phyloP scores from a whole-genome alignment of 2,113 vertebrate genomes.

The Origma solitaria region DNA sequence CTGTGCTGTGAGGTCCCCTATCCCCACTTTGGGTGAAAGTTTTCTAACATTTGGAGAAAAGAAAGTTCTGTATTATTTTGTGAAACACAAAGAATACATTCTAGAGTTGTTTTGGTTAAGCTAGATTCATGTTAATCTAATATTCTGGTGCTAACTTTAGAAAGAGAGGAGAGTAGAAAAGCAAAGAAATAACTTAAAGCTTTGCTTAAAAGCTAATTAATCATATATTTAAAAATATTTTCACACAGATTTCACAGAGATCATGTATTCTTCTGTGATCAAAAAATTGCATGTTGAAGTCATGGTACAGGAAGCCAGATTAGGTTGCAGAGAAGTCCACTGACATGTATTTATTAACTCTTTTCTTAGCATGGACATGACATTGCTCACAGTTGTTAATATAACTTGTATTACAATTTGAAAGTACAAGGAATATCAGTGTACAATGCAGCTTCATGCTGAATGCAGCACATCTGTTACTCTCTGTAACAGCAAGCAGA shows the following conservation, averaged over 20 bases:
- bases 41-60: background rate
- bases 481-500: background rate
- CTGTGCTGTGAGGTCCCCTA: background rate
- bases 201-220: background rate
- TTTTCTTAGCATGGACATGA: background rate
- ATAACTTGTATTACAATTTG: background rate
- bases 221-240: background rate
- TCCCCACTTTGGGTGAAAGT: rapidly evolving
- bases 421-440: background rate
- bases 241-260: no score
- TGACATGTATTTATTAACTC: background rate
- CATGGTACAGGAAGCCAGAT: background rate
- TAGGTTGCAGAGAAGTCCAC: background rate
- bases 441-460: background rate
- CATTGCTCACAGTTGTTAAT: background rate
- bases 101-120: background rate
- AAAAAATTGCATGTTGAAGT: background rate
- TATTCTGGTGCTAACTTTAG: background rate
- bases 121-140: background rate
- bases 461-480: background rate
- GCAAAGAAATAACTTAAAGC: background rate
- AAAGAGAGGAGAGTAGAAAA: background rate
- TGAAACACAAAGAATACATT: background rate
- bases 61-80: background rate
- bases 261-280: background rate